phyloP scores from a whole-genome alignment of 2,888 invertebrate species.

The Spilarctia lutea region DNA sequence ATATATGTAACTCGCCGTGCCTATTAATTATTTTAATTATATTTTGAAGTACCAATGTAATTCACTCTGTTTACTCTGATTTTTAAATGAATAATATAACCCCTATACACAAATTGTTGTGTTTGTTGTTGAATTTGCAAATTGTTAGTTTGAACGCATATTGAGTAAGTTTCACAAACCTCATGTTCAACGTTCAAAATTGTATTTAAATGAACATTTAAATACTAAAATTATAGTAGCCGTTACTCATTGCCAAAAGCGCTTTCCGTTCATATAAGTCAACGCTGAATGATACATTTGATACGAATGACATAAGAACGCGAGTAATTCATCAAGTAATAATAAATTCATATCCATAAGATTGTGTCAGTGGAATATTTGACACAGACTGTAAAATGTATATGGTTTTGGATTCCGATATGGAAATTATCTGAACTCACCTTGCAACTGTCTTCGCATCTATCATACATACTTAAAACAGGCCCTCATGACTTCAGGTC shows the following conservation, averaged over 20 bases:
- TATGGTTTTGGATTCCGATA: slow-evolving; percentile 34
- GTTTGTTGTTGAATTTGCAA: background rate
- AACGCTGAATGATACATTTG: slow-evolving; percentile 51
- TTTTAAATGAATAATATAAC: background rate
- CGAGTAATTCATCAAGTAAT: slow-evolving; percentile 59
- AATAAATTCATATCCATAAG: slow-evolving; percentile 52
- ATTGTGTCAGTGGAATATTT: slow-evolving; percentile 33
- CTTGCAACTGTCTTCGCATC: slow-evolving; percentile 56
- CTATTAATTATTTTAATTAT: background rate
- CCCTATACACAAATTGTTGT: background rate
- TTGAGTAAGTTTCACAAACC: background rate
- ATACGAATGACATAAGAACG: slow-evolving; percentile 50
- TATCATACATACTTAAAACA: slow-evolving; percentile 50
- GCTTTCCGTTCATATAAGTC: slow-evolving; percentile 46
- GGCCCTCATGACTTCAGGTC: slow-evolving; percentile 28
- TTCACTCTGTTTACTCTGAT: background rate
- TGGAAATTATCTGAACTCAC: slow-evolving; percentile 59
- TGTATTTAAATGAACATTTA: background rate
- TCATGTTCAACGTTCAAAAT: background rate
- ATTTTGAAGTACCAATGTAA: background rate
- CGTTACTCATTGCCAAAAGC: slow-evolving; percentile 38
- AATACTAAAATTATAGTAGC: slow-evolving; percentile 20
- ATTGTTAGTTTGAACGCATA: background rate
- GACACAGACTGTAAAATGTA: slow-evolving; percentile 17
- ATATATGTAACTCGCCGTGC: too few relatives aligned